Evolutionary conservation across 2,888 invertebrate species (phyloP).

Genomic region (Geophilus truncorum): DNA sequence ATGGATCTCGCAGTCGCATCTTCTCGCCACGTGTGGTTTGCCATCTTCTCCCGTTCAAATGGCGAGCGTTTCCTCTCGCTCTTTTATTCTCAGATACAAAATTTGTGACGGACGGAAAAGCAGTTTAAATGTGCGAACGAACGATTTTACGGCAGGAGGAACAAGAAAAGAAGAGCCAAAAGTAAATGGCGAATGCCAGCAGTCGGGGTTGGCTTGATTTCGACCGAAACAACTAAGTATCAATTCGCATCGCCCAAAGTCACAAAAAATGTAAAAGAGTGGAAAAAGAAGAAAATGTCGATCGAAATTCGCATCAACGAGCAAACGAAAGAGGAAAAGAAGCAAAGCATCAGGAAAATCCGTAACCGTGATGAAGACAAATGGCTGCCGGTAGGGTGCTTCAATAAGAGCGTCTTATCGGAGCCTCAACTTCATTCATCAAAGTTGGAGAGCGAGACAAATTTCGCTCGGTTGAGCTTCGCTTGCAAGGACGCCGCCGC

Average conservation of each 20-base stretch:
- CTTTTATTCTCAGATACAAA: background rate
- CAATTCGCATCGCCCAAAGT: background rate
- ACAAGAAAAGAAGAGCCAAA: background rate
- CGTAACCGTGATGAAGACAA: slow-evolving; percentile 12
- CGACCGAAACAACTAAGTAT: background rate
- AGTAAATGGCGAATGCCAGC: background rate
- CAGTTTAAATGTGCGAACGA: background rate
- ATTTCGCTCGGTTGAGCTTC: background rate
- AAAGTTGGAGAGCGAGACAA: slow-evolving; percentile 27
- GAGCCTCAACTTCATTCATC: slow-evolving; percentile 27
- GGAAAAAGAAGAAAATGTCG: background rate
- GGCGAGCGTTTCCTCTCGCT: background rate
- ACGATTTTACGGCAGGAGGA: background rate
- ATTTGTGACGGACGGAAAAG: background rate
- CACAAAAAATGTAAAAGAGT: background rate
- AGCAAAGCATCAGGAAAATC: slow-evolving; percentile 18
- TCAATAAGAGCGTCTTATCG: slow-evolving; percentile 24
- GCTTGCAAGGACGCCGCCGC: background rate
- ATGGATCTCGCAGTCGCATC: slow-evolving; percentile 21
- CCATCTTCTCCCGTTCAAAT: background rate
- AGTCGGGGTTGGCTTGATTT: background rate
- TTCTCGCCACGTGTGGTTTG: slow-evolving; percentile 19
- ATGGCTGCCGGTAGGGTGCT: slow-evolving; percentile 27
- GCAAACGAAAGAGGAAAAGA: background rate
- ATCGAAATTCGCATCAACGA: slow-evolving; percentile 4